Evolutionary conservation across 2,113 vertebrate genomes (phyloP), one percentile per base, ranked within the genome.

Genomic region (Orthonyx spaldingii): DNA sequence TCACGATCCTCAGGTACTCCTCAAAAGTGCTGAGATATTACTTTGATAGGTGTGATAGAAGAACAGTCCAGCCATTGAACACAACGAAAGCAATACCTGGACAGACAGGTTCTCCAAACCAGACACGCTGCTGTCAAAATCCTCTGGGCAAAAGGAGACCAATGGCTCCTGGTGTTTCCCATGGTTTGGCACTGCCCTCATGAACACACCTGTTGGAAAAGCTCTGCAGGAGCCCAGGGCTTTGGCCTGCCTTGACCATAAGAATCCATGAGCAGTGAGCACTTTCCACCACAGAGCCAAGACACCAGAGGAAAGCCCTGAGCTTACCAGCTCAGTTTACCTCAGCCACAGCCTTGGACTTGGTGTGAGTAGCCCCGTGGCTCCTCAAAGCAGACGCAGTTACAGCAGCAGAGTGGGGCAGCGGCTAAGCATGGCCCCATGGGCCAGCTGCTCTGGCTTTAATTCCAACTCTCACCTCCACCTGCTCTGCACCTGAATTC

Each of bases 41-140:
- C 56, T 94, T 71, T 63, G 80, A 80, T 79, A 93, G 78, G 55
- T 63, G 63, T 32, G 87, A 93, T 11, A 53, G 70, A 57, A 74
- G 78, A 93, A 42, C 55, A 6, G 0, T 35, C 42, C 10, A 39
- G 63, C 47, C 83, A 77, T 6, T 47, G 88, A 94, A 46, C 68
- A 50, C 55, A 69, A 76, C 0, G 0, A 49, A 79, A 92, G 79
- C 55, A 88, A 74, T 16, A 72, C 50, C 84, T 68, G 64, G 57
- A 65, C 89, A 85, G 89, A 83, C 94, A 74, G 90, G 94, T 86
- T 96, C 59, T 77, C 75, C 81, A 88, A 65, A 88, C n/a, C 68
- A 70, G 46, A 66, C 52, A 32, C 0, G 0, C 2, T 74, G 79
- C 24, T 83, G 68, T 60, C 47, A 81, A 70, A 90, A 93, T n/a